Base-by-base conservation (phyloP, 2,888 invertebrate species). In the Tetragonisca angustula region DNA sequence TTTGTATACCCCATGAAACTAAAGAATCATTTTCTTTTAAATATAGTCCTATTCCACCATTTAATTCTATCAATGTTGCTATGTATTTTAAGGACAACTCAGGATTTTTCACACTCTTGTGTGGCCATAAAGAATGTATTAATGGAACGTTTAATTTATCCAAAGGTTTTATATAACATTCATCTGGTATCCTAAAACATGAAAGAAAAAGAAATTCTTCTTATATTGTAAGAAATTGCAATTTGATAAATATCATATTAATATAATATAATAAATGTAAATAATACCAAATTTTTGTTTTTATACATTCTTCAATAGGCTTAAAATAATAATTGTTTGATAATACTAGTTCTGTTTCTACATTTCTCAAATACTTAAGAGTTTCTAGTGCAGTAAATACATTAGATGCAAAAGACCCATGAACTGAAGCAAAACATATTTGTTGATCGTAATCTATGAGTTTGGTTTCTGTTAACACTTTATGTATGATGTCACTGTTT, bases 41-140 rank as follows among this genome's bases (percentile, higher is more conserved):
- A 86, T 94, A 95, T 3, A 95, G 81, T 24, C 95, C 95, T 32
- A 92, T 70, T 15, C 94, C 93, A 36, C 91, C 92, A 81, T 95
- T 95, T 78, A 92, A 85, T 81, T 91, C 91, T 43, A 95, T 89
- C n/a, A 94, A 81, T 59, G 86, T 86, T 4, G 80, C 81, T 32
- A 95, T 70, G 73, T 91, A 93, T 24, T 79, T 80, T 9, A 54
- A 70, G 11, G 82, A 62, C 32, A 64, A 13, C 50, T 92, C 89
- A 21, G 93, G 94, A 13, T 92, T 87, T 24, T 91, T 88, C 43
- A 87, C 79, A 84, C 88, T 90, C 68, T 87, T 90, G 71, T 94
- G 94, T 24, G 94, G 93, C 94, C 94, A 95, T 61, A 89, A 72
- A 0, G 89, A 79, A 83, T 94, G 93, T 79, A 95, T 92, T 9